Conservation (phyloP, 2,797 vertebrate genomes). For the Sarcophilus harrisii region DNA sequence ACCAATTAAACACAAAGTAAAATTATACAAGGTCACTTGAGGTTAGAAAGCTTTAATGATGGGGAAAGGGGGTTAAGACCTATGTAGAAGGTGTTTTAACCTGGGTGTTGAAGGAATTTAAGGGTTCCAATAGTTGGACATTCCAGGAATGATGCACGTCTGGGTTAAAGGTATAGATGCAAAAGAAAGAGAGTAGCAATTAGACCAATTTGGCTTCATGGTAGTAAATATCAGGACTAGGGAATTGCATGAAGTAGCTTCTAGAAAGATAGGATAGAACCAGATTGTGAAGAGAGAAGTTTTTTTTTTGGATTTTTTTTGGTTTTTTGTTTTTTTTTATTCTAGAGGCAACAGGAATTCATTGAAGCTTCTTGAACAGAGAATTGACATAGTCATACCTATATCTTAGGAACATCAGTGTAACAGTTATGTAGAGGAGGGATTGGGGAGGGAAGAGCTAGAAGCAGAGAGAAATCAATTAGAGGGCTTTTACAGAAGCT, state of each 20-base stretch:
- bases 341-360: background rate
- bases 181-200: background rate
- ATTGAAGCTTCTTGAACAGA: background rate
- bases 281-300: background rate
- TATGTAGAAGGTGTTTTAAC: background rate
- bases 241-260: background rate
- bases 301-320: background rate
- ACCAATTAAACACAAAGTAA: background rate
- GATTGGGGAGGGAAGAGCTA: background rate
- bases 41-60: background rate
- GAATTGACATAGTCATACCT: background rate
- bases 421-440: background rate
- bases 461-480: background rate
- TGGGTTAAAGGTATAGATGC: background rate
- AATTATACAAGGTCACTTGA: background rate
- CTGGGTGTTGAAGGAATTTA: background rate
- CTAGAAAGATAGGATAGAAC: background rate
- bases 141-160: background rate
- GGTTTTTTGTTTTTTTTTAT: background rate
- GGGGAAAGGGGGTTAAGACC: background rate
- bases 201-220: background rate
- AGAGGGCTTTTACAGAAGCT: background rate
- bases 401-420: background rate
- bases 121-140: background rate
- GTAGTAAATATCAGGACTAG: background rate